A percentile compares a stretch with the other conserved stretches of the same genome.
These are phyloP conservation scores for Agapetus fuscipes DNA, from an alignment of 2,888 invertebrate species.

Conservation along the genomic window DNA sequence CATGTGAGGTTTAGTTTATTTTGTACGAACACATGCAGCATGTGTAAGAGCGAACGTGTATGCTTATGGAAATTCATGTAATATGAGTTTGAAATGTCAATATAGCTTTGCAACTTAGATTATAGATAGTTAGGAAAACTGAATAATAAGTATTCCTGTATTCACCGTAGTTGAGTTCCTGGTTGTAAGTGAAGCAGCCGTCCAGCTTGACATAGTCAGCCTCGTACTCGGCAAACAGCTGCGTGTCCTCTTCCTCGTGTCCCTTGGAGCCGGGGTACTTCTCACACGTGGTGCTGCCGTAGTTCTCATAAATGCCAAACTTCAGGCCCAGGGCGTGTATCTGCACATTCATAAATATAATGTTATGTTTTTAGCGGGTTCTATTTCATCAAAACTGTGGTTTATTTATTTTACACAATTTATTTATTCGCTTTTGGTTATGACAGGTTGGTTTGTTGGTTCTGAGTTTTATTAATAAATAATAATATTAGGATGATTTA, in stretches of 20 bases:
- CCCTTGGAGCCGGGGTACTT: constrained; percentile 68
- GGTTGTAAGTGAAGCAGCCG: constrained; percentile 59
- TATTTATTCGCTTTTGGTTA: background rate
- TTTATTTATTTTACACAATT: too few species aligned
- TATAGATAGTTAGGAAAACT: background rate
- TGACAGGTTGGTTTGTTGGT: background rate
- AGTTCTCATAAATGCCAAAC: constrained; percentile 76
- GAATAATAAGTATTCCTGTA: background rate
- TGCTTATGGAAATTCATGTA: too few species aligned
- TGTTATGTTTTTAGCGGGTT: too few species aligned
- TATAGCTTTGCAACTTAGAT: too few species aligned
- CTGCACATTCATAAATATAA: too few species aligned
- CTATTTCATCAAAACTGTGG: too few species aligned
- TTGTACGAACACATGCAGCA: too few species aligned
- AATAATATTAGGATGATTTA: too few species aligned
- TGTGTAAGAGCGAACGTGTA: too few species aligned
- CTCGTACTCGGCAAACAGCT: constrained; percentile 69
- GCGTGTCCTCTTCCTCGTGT: constrained; percentile 56
- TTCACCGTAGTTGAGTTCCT: constrained; percentile 45
- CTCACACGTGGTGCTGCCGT: constrained; percentile 66
- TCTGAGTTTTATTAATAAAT: constrained; percentile 23
- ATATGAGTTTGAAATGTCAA: too few species aligned
- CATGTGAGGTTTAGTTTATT: too few species aligned
- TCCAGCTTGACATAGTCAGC: constrained; percentile 77
- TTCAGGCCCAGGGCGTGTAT: constrained; percentile 63